These are phyloP conservation scores for Nomada flava DNA, from an alignment of 2,888 invertebrate genomes.

Conservation along the genomic window DNA sequence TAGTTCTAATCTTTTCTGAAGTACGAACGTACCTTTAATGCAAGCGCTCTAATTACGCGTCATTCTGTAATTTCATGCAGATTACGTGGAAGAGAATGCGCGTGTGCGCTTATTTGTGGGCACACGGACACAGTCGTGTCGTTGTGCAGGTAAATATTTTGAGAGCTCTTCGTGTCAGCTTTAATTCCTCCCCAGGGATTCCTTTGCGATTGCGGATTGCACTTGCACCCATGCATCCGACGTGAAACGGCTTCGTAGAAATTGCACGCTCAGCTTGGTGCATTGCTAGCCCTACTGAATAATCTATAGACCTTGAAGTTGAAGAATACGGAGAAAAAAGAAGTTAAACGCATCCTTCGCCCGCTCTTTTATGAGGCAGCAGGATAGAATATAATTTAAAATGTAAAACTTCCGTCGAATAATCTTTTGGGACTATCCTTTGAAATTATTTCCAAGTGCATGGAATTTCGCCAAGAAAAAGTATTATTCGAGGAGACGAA, in stretches of 20 bases:
- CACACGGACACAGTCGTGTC: not conserved
- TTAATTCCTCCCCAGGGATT: conserved; percentile 43
- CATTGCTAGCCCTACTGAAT: not conserved
- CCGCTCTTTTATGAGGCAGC: not conserved
- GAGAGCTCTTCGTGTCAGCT: conserved; percentile 46
- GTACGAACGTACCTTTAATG: conserved; percentile 23
- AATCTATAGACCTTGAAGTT: not conserved
- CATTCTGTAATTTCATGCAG: conserved; percentile 63
- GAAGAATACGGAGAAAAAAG: not conserved
- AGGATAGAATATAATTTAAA: not conserved
- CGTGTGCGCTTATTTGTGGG: conserved; percentile 40
- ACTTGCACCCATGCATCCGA: conserved; percentile 21
- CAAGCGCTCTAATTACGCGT: conserved; percentile 54
- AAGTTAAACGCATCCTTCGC: not conserved
- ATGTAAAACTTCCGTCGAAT: not conserved
- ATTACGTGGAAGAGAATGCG: conserved; percentile 34
- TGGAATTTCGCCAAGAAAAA: not conserved
- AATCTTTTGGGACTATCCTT: not conserved
- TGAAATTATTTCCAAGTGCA: not conserved
- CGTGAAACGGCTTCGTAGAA: conserved; percentile 23
- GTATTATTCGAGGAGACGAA: not conserved
- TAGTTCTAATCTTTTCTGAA: not conserved
- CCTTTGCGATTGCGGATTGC: conserved; percentile 42
- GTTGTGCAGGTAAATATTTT: conserved; percentile 36
- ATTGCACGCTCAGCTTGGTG: conserved; percentile 13